Percentiles rank a stretch among this genome's conserved stretches.
These are phyloP conservation scores for Notarius lentiginosus DNA, from an alignment of 2,113 vertebrate species.

Conservation along the genomic window DNA sequence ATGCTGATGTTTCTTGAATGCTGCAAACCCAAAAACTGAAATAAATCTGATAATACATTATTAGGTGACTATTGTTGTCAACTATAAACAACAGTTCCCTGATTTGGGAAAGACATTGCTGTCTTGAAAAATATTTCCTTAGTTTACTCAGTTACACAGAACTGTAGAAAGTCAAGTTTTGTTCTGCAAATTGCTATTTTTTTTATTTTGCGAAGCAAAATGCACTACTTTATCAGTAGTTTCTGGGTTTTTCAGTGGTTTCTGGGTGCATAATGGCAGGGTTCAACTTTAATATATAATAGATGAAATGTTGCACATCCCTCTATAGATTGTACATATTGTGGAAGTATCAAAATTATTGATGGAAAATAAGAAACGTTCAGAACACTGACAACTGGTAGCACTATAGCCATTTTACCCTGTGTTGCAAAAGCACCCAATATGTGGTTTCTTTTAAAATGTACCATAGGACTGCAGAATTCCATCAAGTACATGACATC, in stretches of 20 bases:
- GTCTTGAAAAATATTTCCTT: neutral
- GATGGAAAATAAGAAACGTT: neutral
- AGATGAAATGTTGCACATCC: neutral
- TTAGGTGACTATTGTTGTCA: neutral
- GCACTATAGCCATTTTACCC: neutral
- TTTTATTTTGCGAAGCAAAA: neutral
- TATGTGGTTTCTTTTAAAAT: neutral
- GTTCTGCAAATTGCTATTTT: neutral
- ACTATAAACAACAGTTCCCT: no score
- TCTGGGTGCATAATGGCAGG: neutral
- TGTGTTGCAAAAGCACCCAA: neutral
- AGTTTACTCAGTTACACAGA: neutral
- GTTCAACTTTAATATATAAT: neutral
- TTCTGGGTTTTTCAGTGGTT: neutral
- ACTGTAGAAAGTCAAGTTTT: neutral
- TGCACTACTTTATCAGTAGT: neutral
- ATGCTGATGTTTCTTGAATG: neutral
- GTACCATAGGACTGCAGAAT: neutral
- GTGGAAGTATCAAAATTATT: neutral
- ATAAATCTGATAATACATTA: neutral
- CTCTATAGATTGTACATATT: neutral
- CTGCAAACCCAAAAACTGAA: neutral
- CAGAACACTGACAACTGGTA: neutral
- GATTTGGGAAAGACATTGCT: neutral
- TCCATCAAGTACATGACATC: neutral